Evolutionary conservation across 2,113 vertebrate species (phyloP), one percentile per base, ranked within the genome.

Genomic region (Neolamprologus variostigma): DNA sequence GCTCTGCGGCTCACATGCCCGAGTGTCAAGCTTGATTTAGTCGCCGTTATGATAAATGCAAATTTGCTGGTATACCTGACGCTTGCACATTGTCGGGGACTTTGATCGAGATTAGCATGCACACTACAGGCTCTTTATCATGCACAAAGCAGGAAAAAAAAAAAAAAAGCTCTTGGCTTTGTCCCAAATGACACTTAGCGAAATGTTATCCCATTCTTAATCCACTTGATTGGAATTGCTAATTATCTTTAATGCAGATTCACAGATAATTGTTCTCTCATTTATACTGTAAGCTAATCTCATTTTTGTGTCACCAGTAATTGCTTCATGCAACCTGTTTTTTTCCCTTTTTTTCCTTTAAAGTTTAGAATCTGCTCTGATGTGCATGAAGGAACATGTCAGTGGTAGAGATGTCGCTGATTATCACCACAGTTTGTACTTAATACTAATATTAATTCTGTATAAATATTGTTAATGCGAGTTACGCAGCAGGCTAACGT

Each of bases 171-270:
- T 86, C 63, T 85, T 81, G 80, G 81, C 85, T 91, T 94, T 89
- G 83, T 93, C 87, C 83, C 87, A 93, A 87, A 91, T 92, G 92
- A 89, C 89, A 91, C 87, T 88, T 87, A 61, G 89, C 59, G 79
- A 92, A 95, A 94, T 88, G 89, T 85, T 89, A 89, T 89, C 79
- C 88, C 71, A 63, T 92, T 93, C 78, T 86, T 92, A 95, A 94
- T 92, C 89, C 80, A 91, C 92, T 87, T 51, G 17, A 93, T 93
- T 89, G 88, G 91, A 93, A 95, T 94, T 91, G 90, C 87, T 93
- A 91, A 95, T 93, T 90, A 93, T 91, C 91, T 90, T 88, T 88
- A 92, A 93, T 92, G 91, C 87, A 93, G 86, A 95, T 94, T 95
- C 87, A 81, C 85, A 84, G 91, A 89, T 94, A 90, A 93, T 94